A percentile compares a stretch with the other conserved stretches of the same genome.
Conservation (phyloP, 2,888 invertebrate genomes). For the Eupithecia pulchellata region DNA sequence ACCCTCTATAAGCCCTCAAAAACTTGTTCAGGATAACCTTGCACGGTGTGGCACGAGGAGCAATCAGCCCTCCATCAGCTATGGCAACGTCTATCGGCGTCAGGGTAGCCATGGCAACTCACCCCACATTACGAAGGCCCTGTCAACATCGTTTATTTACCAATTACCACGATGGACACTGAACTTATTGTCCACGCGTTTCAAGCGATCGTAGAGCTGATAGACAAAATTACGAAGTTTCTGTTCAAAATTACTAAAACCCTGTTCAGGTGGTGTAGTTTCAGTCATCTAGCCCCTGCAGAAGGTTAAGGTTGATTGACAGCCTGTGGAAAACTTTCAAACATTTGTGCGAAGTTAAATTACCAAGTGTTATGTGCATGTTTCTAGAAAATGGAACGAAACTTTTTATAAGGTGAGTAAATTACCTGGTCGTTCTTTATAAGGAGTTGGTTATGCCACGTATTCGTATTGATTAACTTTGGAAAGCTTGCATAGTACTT, state of each 20-base stretch:
- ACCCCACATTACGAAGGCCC: conserved; percentile 50
- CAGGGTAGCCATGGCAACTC: conserved; percentile 67
- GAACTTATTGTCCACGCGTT: conserved; percentile 57
- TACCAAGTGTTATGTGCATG: conserved; percentile 52
- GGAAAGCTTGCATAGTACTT: not conserved
- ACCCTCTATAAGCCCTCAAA: conserved; percentile 45
- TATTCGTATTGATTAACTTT: not conserved
- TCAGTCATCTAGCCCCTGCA: conserved; percentile 41
- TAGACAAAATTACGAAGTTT: conserved; percentile 38
- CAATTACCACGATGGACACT: conserved; percentile 64
- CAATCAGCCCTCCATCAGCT: conserved; percentile 33
- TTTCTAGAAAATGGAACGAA: conserved; percentile 43
- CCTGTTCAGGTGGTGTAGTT: conserved; percentile 38
- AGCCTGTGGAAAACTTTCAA: conserved; percentile 49
- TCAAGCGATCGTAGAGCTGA: conserved; percentile 48
- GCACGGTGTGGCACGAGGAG: conserved; percentile 61
- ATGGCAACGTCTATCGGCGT: conserved; percentile 64
- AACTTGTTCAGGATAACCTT: conserved; percentile 54
- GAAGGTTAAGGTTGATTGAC: conserved; percentile 57
- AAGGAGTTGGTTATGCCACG: not conserved
- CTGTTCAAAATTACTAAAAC: conserved; percentile 31
- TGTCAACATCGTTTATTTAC: conserved; percentile 70
- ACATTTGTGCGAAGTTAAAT: conserved; percentile 40
- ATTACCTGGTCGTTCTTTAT: conserved; percentile 1
- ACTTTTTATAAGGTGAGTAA: conserved; percentile 53